phyloP scores from a whole-genome alignment of 2,797 vertebrate genomes.

The Malurus leucopterus region DNA sequence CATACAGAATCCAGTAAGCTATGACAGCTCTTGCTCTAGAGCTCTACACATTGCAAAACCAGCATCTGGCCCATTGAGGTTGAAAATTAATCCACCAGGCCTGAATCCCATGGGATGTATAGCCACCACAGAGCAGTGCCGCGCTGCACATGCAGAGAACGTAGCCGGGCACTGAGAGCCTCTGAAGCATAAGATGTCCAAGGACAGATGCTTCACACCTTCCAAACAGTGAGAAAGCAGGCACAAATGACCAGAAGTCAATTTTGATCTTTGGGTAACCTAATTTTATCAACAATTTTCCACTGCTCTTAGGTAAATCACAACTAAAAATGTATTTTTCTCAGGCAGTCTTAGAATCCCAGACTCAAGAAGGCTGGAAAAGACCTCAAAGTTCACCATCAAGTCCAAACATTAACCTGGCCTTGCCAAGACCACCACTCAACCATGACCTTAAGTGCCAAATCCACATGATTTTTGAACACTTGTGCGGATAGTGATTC shows the following conservation, averaged over 20 bases:
- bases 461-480: too few species aligned
- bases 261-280: background rate
- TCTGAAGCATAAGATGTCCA: background rate
- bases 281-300: background rate
- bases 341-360: background rate
- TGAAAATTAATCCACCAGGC: background rate
- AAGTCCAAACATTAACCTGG: background rate
- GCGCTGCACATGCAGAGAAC: background rate
- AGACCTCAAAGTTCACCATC: background rate
- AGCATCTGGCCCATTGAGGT: fast-evolving
- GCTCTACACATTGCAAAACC: background rate
- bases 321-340: background rate
- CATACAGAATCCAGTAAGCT: background rate
- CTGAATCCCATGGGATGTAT: background rate
- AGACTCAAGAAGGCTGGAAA: fast-evolving
- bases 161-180: fast-evolving
- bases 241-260: background rate
- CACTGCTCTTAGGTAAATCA: background rate
- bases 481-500: too few species aligned
- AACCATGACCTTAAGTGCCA: too few species aligned
- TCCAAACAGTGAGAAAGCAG: background rate
- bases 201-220: background rate
- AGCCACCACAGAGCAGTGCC: fast-evolving
- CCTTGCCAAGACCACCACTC: background rate
- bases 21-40: background rate